Conservation (phyloP, 2,888 invertebrate genomes). For the Venusia cambrica region DNA sequence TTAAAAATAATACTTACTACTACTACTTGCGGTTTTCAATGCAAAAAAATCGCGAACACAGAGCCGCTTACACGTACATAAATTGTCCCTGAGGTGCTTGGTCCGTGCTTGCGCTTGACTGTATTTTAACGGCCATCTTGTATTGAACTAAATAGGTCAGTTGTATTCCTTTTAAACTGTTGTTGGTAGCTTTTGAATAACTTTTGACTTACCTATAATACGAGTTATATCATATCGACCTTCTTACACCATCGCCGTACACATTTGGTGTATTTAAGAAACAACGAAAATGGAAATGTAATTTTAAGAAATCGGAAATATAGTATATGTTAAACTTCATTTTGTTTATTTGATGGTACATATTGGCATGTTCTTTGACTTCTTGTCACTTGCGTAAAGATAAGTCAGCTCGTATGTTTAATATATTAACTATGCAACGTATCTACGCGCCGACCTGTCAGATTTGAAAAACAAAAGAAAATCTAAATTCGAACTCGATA, state of each 20-base stretch:
- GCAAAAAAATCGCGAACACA: too few species aligned
- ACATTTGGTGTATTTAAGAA: conserved; percentile 53
- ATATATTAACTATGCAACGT: not conserved
- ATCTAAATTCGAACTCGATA: too few species aligned
- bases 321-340: conserved; percentile 28
- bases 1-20: too few species aligned
- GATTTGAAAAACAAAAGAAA: too few species aligned
- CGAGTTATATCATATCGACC: too few species aligned
- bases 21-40: too few species aligned
- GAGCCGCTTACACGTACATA: too few species aligned
- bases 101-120: too few species aligned
- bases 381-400: conserved; percentile 21
- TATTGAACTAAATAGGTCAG: conserved; percentile 11
- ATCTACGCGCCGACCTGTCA: too few species aligned
- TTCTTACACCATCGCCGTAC: too few species aligned
- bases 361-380: conserved; percentile 15
- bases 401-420: conserved; percentile 18
- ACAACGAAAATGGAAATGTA: conserved; percentile 67
- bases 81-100: too few species aligned
- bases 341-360: conserved; percentile 29
- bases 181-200: conserved; percentile 17
- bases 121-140: too few species aligned
- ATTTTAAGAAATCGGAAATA: conserved; percentile 41
- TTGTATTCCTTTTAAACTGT: conserved; percentile 16
- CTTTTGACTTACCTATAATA: conserved; percentile 7